Evolutionary conservation across 2,888 invertebrate genomes (phyloP).

Genomic region (Druceiella hillmani): DNA sequence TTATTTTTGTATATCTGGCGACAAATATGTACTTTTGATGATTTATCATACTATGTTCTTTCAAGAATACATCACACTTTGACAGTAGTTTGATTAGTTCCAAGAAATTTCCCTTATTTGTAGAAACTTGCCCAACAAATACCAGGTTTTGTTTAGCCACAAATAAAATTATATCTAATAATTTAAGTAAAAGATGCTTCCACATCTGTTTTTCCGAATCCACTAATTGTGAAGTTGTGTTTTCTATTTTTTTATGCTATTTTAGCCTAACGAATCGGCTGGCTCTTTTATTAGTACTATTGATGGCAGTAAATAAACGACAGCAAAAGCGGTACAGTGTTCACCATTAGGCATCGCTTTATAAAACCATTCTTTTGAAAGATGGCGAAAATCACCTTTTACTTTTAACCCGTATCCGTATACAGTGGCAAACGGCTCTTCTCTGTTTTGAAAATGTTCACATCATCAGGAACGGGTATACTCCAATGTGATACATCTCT

Average conservation of each 20-base stretch:
- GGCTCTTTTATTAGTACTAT: no score
- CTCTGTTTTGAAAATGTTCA: no score
- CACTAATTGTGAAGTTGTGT: slow-evolving; percentile 13
- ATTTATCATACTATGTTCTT: slow-evolving; percentile 12
- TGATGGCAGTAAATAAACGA: slow-evolving; percentile 3
- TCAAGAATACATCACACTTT: slow-evolving; percentile 9
- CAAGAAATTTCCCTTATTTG: slow-evolving; percentile 1
- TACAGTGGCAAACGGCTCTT: no score
- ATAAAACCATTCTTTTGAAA: slow-evolving; percentile 7
- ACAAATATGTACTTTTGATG: slow-evolving; percentile 14
- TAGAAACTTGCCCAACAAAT: slow-evolving; percentile 4
- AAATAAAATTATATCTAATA: no score
- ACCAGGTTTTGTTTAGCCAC: slow-evolving; percentile 9
- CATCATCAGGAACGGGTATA: no score
- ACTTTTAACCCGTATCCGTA: no score
- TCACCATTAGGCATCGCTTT: slow-evolving; percentile 3
- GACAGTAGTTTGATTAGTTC: slow-evolving; percentile 2
- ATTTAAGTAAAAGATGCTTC: slow-evolving; percentile 11
- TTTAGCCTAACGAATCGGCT: no score
- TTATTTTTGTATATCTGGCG: slow-evolving; percentile 14
- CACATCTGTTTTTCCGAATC: slow-evolving; percentile 15
- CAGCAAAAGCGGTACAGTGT: slow-evolving; percentile 10
- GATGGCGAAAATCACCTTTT: no score
- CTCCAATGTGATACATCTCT: no score
- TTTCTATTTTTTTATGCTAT: no score